Base-by-base conservation (phyloP, 2,113 vertebrate species). In the Canis aureus region DNA sequence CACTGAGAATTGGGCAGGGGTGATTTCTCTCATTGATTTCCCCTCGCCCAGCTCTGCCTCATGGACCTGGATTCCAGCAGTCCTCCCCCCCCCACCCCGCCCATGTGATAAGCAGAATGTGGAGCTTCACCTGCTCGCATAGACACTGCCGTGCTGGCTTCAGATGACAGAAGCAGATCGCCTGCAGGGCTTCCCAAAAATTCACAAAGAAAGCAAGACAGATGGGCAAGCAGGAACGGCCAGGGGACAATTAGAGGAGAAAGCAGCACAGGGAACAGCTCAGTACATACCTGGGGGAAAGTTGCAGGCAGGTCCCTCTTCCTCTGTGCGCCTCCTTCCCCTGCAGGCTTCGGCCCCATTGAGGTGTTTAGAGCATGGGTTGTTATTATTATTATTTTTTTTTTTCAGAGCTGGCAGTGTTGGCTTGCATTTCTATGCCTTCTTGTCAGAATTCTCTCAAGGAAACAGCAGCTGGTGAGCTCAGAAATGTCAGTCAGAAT, bases 401-500 rank as follows among this genome's bases (percentile, higher is more conserved):
- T 94, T 60, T n/a, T 16, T 88, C 97, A 97, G 98, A 62, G 97
- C 96, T 93, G 89, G 55, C 83, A 76, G 94, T 82, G 91, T 95
- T 97, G 96, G 49, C 0, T 1, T 38, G 59, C 38, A 57, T 98
- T 97, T 97, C 87, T 98, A 71, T 91, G 95, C 83, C 87, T 98
- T 97, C 89, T 97, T 97, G 97, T 91, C 93, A 97, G 96, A 97
- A 92, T 97, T 98, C 98, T 93, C 96, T 87, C 97, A 89, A 95
- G 95, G 97, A 98, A 98, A 93, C 94, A 94, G 98, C 96, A 98
- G 95, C 96, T 97, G 95, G 29, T 94, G 62, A 84, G 97, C 91
- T 98, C 94, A 93, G 97, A 98, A 98, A 96, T 88, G 89, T 88
- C 97, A 97, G 97, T 98, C 98, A 98, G 97, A 89, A 84, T 95